These are phyloP conservation scores for Neodiprion pinetum DNA, from an alignment of 1,140 invertebrate species.

Conservation along the genomic window DNA sequence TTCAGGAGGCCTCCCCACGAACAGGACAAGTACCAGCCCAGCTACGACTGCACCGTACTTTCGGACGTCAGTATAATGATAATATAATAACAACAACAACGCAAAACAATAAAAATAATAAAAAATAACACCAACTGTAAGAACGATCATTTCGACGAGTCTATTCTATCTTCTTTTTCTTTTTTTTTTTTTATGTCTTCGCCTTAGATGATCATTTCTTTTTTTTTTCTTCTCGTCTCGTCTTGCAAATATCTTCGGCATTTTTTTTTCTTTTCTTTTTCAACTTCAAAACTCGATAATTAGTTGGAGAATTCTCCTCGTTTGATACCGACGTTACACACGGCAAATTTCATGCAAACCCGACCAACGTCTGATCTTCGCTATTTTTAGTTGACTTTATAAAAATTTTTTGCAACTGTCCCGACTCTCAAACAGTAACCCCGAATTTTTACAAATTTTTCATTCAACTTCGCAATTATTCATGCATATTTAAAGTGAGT, in stretches of 20 bases:
- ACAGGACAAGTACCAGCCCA: constrained; percentile 94
- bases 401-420: too few species aligned
- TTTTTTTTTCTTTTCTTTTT: neutral
- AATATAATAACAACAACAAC: constrained; percentile 6
- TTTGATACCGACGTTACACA: too few species aligned
- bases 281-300: too few species aligned
- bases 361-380: too few species aligned
- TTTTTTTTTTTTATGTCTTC: neutral
- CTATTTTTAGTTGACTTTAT: too few species aligned
- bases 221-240: neutral
- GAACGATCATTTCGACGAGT: neutral
- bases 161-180: neutral
- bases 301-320: too few species aligned
- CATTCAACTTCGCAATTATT: too few species aligned
- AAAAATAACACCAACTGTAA: constrained; percentile 6
- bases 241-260: neutral
- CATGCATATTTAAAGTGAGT: too few species aligned
- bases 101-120: neutral
- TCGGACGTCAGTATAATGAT: constrained; percentile 72
- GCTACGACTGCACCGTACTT: constrained; percentile 94
- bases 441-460: too few species aligned
- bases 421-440: too few species aligned
- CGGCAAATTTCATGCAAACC: too few species aligned
- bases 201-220: too few species aligned
- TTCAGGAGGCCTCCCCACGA: constrained; percentile 83